Evolutionary conservation across 2,888 invertebrate species (phyloP), one percentile per base, ranked within the genome.

Genomic region (Adelognathus sp.): DNA sequence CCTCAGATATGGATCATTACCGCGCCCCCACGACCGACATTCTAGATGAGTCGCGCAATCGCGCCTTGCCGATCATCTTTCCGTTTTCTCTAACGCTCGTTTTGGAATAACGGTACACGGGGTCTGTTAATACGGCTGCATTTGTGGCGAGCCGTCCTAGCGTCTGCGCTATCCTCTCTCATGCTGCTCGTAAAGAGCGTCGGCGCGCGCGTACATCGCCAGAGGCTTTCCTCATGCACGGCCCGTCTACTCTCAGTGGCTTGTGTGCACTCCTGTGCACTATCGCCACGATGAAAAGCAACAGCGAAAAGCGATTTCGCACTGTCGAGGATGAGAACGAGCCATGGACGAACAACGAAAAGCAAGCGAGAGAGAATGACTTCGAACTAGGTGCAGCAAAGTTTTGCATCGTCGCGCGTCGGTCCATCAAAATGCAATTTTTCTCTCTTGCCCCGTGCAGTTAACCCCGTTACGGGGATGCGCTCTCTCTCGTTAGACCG

Each of bases 351-450:
- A n/a, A n/a, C 44, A 74, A 61, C 52, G 44, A 7, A 24, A 44
- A 9, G 44, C 46, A 31, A n/a, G n/a, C 16, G 24, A 9, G 5
- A 16, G 31, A 33, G 11, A 46, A 27, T 24, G 21, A 6, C 33
- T n/a, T n/a, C n/a, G n/a, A 24, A 52, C 50, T 60, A 71, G 39
- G 46, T 61, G 56, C 75, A 67, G 46, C 39, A 18, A 21, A 50
- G 54, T 52, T 56, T 54, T 61, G 36, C 61, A 18, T 31, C 63
- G 31, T 69, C 69, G 36, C 66, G 21, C 60, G 50, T 56, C 16
- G 82, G 85, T 81, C 79, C 82, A 84, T 86, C 81, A 84, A 86
- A 85, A 85, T 80, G 86, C 78, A 83, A 79, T 83, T 84, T 87
- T 83, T n/a, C n/a, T 81, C 79, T 83, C 80, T 83, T 85, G 81